Base-by-base conservation (phyloP, 2,113 vertebrate species). In the Chloroceryle aenea region DNA sequence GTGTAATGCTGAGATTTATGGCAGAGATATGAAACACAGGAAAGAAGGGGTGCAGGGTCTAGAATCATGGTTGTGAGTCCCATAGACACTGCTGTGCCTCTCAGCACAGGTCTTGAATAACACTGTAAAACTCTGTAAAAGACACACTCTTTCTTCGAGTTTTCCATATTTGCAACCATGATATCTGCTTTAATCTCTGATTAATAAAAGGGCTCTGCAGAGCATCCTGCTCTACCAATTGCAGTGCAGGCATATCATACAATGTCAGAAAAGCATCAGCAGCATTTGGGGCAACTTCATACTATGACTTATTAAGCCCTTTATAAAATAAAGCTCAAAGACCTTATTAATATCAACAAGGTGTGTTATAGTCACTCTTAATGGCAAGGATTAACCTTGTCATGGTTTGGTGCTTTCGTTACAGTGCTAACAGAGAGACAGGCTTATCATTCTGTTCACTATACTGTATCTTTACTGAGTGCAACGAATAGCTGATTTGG, bases 341-440 rank as follows among this genome's bases (percentile, higher is more conserved):
- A 92, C 85, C 81, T 90, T 95, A 97, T 97, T 97, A 97, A 96
- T 95, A 95, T 88, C 92, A 97, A 96, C 93, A 96, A 97, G 96
- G 83, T 96, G 83, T 96, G 92, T 94, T 89, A 96, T 36, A 96
- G 89, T 89, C 74, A 74, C 89, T 96, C 76, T 93, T 96, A 97
- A 96, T 96, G 94, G 92, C 94, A 96, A 63, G 93, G 97, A 97
- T 97, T 97, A 97, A 96, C 92, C 93, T 95, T 95, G 94, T 95
- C 96, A 97, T 96, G 97, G 91, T 95, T 89, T 95, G 85, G 90
- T 91, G 76, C 93, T 97, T 96, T 97, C 76, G 14, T 96, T 95
- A 58, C 89, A 92, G 83, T 71, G 85, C 87, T 97, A 86, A 92
- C 74, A 97, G 93, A 0, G 32, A 93, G 94, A 68, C 19, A 22